Evolutionary conservation across 1,140 invertebrate species (phyloP), one percentile per base, ranked within the genome.

Genomic region (Leptestheria dahalacensis): DNA sequence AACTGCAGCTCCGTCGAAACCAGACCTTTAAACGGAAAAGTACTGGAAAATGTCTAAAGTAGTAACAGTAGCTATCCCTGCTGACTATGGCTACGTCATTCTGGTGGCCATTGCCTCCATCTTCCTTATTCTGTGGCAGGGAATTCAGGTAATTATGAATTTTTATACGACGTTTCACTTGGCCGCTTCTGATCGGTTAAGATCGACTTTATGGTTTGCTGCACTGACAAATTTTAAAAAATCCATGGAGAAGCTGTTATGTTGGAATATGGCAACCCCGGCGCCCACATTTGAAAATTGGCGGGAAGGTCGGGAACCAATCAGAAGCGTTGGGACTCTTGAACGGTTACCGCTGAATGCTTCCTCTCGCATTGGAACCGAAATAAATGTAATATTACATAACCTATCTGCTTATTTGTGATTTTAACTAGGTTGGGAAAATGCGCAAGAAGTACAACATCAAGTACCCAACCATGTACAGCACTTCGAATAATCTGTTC

Each of bases 401-500:
- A 6, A 62, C 66, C 15, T 69, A 72, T 51, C 62, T 73, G 33
- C 24, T 71, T 2, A 62, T 63, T 18, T 73, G 71, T 71, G 66
- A 70, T 54, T 67, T 50, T 4, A 57, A 66, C 15, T 62, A 69
- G 63, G 69, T 70, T 60, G 69, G 69, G 9, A 65, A 64, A 48
- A 68, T 68, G 29, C 61, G 69, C 24, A 66, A 67, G 57, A 68
- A 69, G 62, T 67, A 61, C 59, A 68, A 68, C n/a, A 66, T 74
- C 48, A 55, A 68, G 53, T 75, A 75, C 59, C 75, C 75, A 25
- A 68, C 66, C 1, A 71, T 75, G 72, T 75, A 75, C 64, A 70
- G 67, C 57, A 57, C 62, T 41, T 66, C 64, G 25, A 74, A 70
- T 60, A 65, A 72, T 48, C 63, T 65, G 3, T 76, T 76, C 66